These are phyloP conservation scores for Chrysochloris asiatica DNA, from an alignment of 2,113 vertebrate species.

Conservation along the genomic window DNA sequence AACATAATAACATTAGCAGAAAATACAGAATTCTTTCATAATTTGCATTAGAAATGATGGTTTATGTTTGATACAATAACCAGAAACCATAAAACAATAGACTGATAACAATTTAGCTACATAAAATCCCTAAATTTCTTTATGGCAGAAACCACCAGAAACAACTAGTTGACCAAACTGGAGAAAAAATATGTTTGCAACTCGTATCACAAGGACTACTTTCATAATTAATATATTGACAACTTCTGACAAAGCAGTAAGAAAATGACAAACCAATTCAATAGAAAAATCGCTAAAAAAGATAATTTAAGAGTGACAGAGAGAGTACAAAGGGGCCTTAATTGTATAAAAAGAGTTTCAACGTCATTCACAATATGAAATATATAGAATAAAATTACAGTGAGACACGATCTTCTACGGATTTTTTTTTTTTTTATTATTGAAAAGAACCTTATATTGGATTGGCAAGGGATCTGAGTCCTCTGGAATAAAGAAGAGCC, in stretches of 20 bases:
- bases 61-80: neutral
- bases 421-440: neutral
- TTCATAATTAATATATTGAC: constrained; percentile 13
- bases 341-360: neutral
- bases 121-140: constrained; percentile 12
- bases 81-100: constrained; percentile 41
- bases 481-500: neutral
- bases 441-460: neutral
- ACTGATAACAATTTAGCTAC: neutral
- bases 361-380: neutral
- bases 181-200: neutral
- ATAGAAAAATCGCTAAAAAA: neutral
- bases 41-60: neutral
- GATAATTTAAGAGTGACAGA: neutral
- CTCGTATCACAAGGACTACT: neutral
- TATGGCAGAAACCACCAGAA: constrained; percentile 35
- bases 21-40: neutral
- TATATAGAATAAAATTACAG: neutral
- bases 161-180: neutral
- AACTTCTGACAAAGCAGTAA: neutral
- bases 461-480: neutral
- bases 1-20: constrained; percentile 32
- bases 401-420: neutral
- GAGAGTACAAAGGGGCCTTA: neutral
- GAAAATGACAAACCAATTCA: neutral